Conservation (phyloP, 2,888 invertebrate genomes). For the Oligia fasciuncula region DNA sequence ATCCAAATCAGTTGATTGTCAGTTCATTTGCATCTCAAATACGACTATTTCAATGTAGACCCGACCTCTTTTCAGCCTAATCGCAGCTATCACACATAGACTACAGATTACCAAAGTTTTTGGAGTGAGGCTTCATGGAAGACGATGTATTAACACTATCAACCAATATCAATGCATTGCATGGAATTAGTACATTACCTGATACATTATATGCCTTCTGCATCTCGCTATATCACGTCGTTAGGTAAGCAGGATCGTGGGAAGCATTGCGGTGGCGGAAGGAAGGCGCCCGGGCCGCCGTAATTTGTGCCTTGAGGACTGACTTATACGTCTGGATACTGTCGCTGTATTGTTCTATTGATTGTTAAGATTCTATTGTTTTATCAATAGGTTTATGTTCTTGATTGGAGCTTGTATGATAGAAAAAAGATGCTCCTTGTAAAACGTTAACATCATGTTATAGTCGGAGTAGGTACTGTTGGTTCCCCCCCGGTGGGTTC, state of each 20-base stretch:
- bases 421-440: background rate
- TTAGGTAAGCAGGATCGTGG: conserved; percentile 58
- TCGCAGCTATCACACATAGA: background rate
- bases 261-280: conserved; percentile 57
- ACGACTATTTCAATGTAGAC: background rate
- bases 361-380: conserved; percentile 33
- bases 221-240: background rate
- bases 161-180: background rate
- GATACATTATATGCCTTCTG: conserved; percentile 38
- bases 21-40: background rate
- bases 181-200: background rate
- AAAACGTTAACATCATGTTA: background rate
- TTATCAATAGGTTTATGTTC: conserved; percentile 1
- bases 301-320: conserved; percentile 50
- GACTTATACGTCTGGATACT: conserved; percentile 53
- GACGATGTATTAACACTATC: background rate
- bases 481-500: no score
- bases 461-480: background rate
- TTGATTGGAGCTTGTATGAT: background rate
- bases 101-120: background rate
- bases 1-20: background rate
- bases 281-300: conserved; percentile 54
- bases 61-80: background rate
- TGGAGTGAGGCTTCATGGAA: background rate
- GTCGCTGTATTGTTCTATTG: conserved; percentile 30